phyloP scores from a whole-genome alignment of 2,113 vertebrate genomes.

The Eubucco bourcierii region DNA sequence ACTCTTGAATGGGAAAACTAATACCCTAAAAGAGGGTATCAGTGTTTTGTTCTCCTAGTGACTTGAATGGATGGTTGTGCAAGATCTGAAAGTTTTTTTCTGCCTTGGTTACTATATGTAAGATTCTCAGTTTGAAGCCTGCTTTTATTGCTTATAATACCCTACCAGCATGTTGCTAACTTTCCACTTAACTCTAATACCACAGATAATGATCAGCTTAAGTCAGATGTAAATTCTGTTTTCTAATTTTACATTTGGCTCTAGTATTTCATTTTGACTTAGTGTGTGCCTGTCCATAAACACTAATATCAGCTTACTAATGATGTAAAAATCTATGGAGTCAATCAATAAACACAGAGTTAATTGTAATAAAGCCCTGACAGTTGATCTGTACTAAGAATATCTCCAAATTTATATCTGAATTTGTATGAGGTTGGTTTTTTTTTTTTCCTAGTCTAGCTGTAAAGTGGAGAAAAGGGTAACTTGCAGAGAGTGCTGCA shows the following conservation, averaged over 20 bases:
- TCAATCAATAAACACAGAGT: background rate
- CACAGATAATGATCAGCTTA: background rate
- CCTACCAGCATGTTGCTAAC: background rate
- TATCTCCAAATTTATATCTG: background rate
- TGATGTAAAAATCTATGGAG: background rate
- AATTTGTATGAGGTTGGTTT: background rate
- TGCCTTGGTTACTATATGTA: background rate
- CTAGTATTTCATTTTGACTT: background rate
- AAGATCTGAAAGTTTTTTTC: background rate
- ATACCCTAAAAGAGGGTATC: background rate
- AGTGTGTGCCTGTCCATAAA: background rate
- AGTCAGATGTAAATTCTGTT: background rate
- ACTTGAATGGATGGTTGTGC: background rate
- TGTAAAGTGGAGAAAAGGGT: background rate
- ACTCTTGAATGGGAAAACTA: background rate
- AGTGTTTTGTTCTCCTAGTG: background rate
- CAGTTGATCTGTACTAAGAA: background rate
- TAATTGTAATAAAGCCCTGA: background rate
- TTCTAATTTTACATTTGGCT: background rate
- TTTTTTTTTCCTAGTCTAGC: fast-evolving
- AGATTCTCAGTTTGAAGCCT: background rate
- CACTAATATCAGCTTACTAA: background rate
- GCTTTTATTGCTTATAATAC: background rate
- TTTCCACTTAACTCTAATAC: background rate
- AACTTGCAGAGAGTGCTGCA: background rate